A percentile compares a stretch with the other conserved stretches of the same genome.
Conservation (phyloP, 92 coral and sea anemone species). For the Anthopleura xanthogrammica region DNA sequence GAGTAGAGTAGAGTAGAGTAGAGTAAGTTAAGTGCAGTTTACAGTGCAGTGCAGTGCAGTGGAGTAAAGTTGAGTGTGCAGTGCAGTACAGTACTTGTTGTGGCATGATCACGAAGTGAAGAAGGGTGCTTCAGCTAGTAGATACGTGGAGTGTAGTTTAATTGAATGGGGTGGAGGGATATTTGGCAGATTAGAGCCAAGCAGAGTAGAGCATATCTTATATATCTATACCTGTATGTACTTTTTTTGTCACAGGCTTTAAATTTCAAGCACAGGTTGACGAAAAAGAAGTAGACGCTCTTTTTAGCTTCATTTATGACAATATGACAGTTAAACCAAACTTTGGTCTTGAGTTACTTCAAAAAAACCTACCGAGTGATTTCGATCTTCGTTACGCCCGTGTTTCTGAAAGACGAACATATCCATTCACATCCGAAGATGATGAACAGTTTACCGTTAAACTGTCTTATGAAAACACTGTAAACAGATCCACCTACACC, state of each 20-base stretch:
- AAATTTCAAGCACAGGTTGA: neutral
- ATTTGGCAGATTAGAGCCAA: no score
- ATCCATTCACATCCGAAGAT: neutral
- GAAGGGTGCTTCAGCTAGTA: no score
- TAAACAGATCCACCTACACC: neutral
- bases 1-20: no score
- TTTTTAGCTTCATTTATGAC: neutral
- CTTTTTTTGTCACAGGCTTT: neutral
- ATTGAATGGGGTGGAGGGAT: no score
- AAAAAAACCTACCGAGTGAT: neutral
- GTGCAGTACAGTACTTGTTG: no score
- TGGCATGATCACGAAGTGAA: no score
- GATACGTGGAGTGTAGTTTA: no score
- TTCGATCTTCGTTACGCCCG: neutral
- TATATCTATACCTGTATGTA: no score
- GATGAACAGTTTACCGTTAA: neutral
- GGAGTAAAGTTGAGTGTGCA: no score
- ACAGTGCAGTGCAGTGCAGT: no score
- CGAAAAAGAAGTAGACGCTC: neutral
- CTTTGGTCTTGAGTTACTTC: neutral
- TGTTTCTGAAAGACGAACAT: constrained; percentile 6
- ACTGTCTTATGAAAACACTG: neutral
- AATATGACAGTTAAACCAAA: neutral
- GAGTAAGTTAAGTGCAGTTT: no score
- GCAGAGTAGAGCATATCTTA: no score